Base-by-base conservation (phyloP, 1,140 invertebrate genomes). In the Anadara kagoshimensis region DNA sequence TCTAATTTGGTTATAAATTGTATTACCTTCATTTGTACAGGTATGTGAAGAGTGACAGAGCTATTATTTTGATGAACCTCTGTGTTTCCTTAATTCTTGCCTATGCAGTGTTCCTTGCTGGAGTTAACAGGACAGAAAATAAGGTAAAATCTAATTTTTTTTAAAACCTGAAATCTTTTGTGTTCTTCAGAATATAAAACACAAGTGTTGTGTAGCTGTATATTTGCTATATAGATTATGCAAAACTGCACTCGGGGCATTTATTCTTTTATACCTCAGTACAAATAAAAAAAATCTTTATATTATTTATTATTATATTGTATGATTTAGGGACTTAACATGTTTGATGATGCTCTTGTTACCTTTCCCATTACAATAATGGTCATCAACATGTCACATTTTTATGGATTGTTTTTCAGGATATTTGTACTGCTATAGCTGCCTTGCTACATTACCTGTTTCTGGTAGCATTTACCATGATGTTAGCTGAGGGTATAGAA, bases 401-500 rank as follows among this genome's bases (percentile, higher is more conserved):
- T 61, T 47, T n/a, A n/a, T n/a, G n/a, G 20, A 3, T 54, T 45
- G 36, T 58, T 56, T 70, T 73, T 11, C 57, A 83, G 79, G 44
- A 53, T 64, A 49, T 73, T n/a, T 83, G 81, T 59, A 78, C 69
- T 64, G 65, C 71, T 0, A 73, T 83, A 22, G 76, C 81, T 24
- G 75, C 63, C 7, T 22, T 78, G 0, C 69, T 83, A 8, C 81
- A 83, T 56, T 81, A 76, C 57, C 69, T 83, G 51, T 83, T 73
- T 53, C 73, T 83, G 45, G 77, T 73, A 10, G 76, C 76, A 18
- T 83, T 83, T 65, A 78, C 75, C 61, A 63, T 75, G 16, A 83
- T 83, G 81, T 59, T 83, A 20, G 73, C 75, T 0, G 79, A 79
- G 41, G 81, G 79, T 53, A 68, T 83, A 3, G 70, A 75, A 22